Evolutionary conservation across 2,888 invertebrate species (phyloP), one percentile per base, ranked within the genome.

Genomic region (Dolichomitus sp.): DNA sequence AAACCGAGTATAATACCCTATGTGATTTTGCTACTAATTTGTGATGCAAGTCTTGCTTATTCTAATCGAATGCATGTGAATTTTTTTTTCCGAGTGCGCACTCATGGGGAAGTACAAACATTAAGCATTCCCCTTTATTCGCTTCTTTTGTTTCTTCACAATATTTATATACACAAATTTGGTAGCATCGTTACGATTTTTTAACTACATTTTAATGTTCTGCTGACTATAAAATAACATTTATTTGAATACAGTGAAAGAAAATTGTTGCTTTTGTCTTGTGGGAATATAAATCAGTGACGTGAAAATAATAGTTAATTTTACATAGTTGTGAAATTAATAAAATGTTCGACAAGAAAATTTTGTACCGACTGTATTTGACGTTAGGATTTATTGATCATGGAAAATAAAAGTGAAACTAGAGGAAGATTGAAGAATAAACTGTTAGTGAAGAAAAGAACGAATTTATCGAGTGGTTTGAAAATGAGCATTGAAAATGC

Each of bases 11-110:
- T 78, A 50, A 52, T 70, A 50, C 59, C 50, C 40, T 78, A 78
- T 70, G 81, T 78, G 74, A 78, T 78, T 82, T 74, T 59, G 69
- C 74, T 81, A 69, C 63, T 19, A 81, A 81, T 78, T 77, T 68
- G 33, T 61, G 77, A 78, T 69, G 52, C 81, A 52, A 61, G 54
- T 0, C 17, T 33, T 9, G 59, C 6, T 33, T 70, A n/a, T 12
- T 5, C 37, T 37, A 37, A 37, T 37, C 17, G 19, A 33, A 23
- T 12, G 12, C 17, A 63, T 11, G 17, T 12, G 14, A 52, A 11
- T 52, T 72, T 14, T 68, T 72, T 5, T 19, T n/a, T 11, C 19
- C 9, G 50, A 52, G 0, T 17, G 6, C 7, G 1, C 2, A 5
- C 14, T 42, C 42, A 6, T 37, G 37, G 9, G 37, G 37, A 14